Evolutionary conservation across 2,888 invertebrate genomes (phyloP).

Genomic region (Neoitamus cyanurus): DNA sequence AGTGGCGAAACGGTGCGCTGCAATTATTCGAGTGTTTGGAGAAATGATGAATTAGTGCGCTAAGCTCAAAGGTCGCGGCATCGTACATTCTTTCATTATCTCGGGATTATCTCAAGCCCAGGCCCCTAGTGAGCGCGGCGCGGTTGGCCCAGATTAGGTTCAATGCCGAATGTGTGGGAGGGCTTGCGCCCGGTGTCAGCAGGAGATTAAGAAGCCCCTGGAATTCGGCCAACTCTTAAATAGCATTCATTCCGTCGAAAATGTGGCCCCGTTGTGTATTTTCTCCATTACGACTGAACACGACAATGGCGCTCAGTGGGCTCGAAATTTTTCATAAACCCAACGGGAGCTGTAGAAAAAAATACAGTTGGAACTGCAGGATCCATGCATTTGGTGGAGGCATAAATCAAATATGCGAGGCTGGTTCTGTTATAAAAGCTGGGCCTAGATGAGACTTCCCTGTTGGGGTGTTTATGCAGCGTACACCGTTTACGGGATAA

Average conservation of each 20-base stretch:
- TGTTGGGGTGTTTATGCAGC: not conserved
- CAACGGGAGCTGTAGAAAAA: not conserved
- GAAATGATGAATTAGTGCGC: not conserved
- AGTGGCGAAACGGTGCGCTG: not conserved
- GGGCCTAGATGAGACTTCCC: not conserved
- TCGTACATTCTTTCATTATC: not conserved
- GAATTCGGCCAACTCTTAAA: not conserved
- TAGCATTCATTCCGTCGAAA: not conserved
- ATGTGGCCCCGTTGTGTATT: not conserved
- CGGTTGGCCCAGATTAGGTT: not conserved
- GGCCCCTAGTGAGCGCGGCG: not conserved
- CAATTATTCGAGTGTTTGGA: not conserved
- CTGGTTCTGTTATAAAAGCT: not conserved
- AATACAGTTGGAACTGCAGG: not conserved
- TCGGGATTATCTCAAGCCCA: not conserved
- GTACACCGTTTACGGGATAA: not conserved
- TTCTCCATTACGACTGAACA: not conserved
- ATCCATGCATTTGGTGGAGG: not conserved
- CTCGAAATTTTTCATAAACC: not conserved
- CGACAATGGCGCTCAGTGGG: not conserved
- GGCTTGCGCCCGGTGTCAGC: not conserved
- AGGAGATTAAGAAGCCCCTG: not conserved
- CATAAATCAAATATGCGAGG: not conserved
- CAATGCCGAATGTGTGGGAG: not conserved
- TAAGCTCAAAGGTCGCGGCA: not conserved